A percentile compares a stretch with the other conserved stretches of the same genome.
Conservation (phyloP, 2,888 invertebrate species). For the Oasisia sp. region DNA sequence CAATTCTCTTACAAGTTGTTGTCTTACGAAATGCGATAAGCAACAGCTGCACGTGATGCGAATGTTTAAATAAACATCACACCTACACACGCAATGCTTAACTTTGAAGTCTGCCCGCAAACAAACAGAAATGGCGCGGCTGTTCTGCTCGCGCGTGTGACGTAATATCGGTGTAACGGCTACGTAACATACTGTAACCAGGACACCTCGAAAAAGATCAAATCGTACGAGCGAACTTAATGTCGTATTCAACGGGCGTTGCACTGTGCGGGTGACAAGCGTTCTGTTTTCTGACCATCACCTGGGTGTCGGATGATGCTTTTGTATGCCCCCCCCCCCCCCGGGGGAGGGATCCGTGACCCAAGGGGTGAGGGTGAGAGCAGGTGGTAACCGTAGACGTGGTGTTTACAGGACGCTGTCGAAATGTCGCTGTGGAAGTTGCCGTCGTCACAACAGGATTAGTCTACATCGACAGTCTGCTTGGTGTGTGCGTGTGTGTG, state of each 20-base stretch:
- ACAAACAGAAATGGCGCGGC: background rate
- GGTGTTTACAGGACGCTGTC: background rate
- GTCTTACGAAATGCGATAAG: background rate
- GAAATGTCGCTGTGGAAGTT: background rate
- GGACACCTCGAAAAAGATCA: background rate
- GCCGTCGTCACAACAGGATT: background rate
- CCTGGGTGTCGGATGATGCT: background rate
- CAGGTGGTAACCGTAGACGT: background rate
- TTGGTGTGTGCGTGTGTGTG: background rate
- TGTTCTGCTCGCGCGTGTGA: background rate
- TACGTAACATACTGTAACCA: background rate
- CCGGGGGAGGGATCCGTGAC: background rate
- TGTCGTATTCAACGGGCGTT: background rate
- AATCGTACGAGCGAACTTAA: background rate
- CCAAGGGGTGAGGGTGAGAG: background rate
- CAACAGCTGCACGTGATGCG: background rate
- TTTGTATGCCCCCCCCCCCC: background rate
- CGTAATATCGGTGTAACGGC: constrained; percentile 1
- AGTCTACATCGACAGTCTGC: too few relatives aligned
- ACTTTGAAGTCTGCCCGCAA: background rate
- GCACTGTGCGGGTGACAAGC: background rate
- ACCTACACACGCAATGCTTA: background rate
- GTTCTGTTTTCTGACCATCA: background rate
- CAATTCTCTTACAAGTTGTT: background rate
- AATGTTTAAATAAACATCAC: constrained; percentile 2